Conservation (phyloP, 1,140 invertebrate genomes). For the Pseudomyrmex sp. region DNA sequence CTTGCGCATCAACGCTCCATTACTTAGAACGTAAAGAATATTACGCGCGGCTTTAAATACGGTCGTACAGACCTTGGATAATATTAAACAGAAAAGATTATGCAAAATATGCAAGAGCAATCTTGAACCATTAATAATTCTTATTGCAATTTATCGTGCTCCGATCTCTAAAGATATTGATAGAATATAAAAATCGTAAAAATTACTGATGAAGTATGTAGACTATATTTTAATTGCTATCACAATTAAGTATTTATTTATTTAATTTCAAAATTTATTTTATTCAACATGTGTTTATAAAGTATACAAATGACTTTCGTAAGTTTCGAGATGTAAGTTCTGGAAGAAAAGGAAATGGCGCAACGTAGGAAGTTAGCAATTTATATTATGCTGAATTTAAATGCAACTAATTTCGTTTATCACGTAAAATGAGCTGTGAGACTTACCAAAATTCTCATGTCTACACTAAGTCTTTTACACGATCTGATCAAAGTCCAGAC, state of each 20-base stretch:
- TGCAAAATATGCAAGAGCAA: not conserved
- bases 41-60: not conserved
- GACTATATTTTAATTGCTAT: no score
- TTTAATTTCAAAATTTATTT: not conserved
- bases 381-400: constrained; percentile 8
- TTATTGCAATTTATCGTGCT: not conserved
- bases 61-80: not conserved
- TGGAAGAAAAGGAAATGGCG: not conserved
- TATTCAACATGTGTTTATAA: no score
- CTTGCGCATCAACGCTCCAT: not conserved
- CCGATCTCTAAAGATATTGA: not conserved
- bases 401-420: constrained; percentile 11
- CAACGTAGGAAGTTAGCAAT: not conserved
- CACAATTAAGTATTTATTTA: not conserved
- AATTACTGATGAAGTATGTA: no score
- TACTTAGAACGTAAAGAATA: not conserved
- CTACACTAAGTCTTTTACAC: constrained; percentile 64
- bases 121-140: not conserved
- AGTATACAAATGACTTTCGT: no score
- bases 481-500: constrained; percentile 79
- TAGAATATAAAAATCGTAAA: not conserved
- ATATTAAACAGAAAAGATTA: not conserved
- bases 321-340: not conserved
- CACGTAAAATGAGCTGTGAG: not conserved
- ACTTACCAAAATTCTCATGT: constrained; percentile 82